These are phyloP conservation scores for Pedicia rivosa DNA, from an alignment of 2,888 invertebrate genomes.

Conservation along the genomic window DNA sequence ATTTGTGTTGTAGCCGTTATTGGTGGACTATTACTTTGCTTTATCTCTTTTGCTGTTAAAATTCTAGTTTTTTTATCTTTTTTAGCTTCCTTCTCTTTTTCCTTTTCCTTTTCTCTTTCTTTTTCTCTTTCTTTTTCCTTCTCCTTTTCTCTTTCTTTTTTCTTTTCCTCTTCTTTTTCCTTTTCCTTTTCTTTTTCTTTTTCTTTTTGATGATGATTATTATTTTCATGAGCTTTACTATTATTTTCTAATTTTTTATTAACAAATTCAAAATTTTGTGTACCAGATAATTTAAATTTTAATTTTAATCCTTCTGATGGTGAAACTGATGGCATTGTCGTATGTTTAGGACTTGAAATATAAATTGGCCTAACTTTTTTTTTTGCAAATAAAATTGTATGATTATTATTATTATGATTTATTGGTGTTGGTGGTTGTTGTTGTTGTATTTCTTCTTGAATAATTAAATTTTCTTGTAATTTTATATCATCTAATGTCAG, in stretches of 20 bases:
- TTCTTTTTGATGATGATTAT: background rate
- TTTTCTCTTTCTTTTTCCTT: background rate
- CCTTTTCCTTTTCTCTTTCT: background rate
- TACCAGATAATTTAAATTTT: conserved; percentile 15
- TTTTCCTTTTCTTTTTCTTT: too few relatives aligned
- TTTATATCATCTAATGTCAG: conserved; percentile 13
- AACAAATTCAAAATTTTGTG: conserved; percentile 16
- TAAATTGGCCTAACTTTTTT: too few relatives aligned
- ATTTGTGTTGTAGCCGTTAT: conserved; percentile 9
- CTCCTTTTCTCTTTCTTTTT: background rate
- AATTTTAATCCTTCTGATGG: conserved; percentile 12
- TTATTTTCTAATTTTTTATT: conserved; percentile 6
- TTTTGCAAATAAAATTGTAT: too few relatives aligned
- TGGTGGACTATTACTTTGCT: conserved; percentile 9
- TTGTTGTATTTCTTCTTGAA: too few relatives aligned
- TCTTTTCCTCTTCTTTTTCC: background rate
- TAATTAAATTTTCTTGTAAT: conserved; percentile 13
- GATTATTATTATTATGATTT: too few relatives aligned
- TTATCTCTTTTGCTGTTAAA: background rate
- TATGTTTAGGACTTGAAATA: too few relatives aligned
- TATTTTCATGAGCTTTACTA: background rate
- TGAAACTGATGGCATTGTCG: conserved; percentile 4
- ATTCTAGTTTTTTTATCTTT: background rate
- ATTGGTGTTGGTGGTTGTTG: background rate
- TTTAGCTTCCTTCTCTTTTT: background rate